Evolutionary conservation across 2,888 invertebrate genomes (phyloP).

Genomic region (Lithophane socia): DNA sequence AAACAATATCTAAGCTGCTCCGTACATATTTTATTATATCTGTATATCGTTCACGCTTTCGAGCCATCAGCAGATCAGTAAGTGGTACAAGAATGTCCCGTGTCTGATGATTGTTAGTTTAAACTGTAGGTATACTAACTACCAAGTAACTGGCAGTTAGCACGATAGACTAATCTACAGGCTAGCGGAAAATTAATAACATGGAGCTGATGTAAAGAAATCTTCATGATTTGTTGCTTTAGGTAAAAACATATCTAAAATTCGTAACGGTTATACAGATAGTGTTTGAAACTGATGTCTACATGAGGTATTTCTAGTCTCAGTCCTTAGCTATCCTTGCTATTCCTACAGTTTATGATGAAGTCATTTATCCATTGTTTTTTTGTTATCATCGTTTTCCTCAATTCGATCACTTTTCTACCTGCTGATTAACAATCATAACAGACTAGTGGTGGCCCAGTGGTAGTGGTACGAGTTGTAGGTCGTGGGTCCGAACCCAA

Average conservation of each 20-base stretch:
- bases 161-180: conserved; percentile 27
- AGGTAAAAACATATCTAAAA: neutral
- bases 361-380: neutral
- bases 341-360: neutral
- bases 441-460: neutral
- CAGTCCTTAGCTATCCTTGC: neutral
- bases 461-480: too few relatives aligned
- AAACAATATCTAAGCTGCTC: conserved; percentile 17
- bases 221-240: conserved; percentile 9
- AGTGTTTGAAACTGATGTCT: neutral
- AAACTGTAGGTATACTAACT: conserved; percentile 14
- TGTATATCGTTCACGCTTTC: conserved; percentile 59
- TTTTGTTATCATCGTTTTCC: neutral
- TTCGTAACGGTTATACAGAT: neutral
- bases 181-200: conserved; percentile 29
- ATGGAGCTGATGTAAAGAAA: conserved; percentile 4
- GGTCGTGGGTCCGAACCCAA: too few relatives aligned
- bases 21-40: conserved; percentile 30
- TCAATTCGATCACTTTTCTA: neutral
- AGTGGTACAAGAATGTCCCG: conserved; percentile 53
- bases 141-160: conserved; percentile 19
- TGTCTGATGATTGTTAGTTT: conserved; percentile 51
- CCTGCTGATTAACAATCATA: neutral
- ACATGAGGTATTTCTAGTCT: neutral
- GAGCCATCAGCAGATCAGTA: conserved; percentile 33